Base-by-base conservation (phyloP, 2,113 vertebrate species). In the Columba livia region DNA sequence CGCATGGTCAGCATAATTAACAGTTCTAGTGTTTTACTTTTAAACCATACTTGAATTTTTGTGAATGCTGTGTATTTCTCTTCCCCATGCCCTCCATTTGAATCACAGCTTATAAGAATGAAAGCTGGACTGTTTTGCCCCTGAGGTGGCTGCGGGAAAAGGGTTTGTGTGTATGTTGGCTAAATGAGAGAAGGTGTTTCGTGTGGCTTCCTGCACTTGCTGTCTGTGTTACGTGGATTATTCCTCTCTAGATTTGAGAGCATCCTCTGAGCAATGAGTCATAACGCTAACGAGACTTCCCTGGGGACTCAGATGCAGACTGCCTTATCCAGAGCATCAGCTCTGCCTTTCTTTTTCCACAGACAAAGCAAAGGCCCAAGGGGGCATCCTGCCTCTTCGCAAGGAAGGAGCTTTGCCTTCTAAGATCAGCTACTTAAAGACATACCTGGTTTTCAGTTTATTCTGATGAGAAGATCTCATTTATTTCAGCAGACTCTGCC, bases 321-420 rank as follows among this genome's bases (percentile, higher is more conserved):
- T 92, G 88, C 36, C 67, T 94, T 92, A 94, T 94, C 84, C 70
- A 89, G 89, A 89, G 69, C 80, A 93, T 84, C 80, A 92, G 79
- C 51, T 73, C 48, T 73, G 84, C 51, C 60, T 77, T 90, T 88
- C 79, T 85, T 56, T 70, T 78, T 51, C 15, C 77, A 74, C 79
- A 88, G 71, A 31, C 75, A 86, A 38, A 86, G 72, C 61, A 84
- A 84, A 86, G 51, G 77, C 83, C 53, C 60, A 84, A 14, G 4
- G 61, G 79, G 72, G 48, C 60, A 86, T 83, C 73, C 72, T 83
- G 47, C 56, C 65, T 94, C 75, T 66, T 69, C 86, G 75, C 83
- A 77, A 61, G 58, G n/a, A 65, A 15, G 0, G 32, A 73, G 79
- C 20, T 82, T 91, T 94, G 26, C 53, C 40, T 77, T 69, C 75